Evolutionary conservation across 2,888 invertebrate species (phyloP).

Genomic region (Agrilus cyanescens): DNA sequence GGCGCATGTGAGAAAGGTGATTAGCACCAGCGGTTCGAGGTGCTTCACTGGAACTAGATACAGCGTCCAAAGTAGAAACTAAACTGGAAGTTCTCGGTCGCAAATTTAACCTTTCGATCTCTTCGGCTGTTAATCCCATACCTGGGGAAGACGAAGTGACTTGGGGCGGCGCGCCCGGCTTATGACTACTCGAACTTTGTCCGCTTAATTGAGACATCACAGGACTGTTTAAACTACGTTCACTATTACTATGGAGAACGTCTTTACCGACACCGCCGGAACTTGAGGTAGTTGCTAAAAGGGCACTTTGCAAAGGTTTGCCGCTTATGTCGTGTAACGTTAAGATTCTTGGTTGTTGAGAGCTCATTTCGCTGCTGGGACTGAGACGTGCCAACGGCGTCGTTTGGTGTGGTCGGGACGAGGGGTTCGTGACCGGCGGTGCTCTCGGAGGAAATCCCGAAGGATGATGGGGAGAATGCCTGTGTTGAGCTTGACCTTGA

Average conservation of each 20-base stretch:
- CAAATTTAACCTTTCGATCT: slow-evolving; percentile 81
- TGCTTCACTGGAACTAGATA: slow-evolving; percentile 81
- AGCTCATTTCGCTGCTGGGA: slow-evolving; percentile 83
- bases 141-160: slow-evolving; percentile 56
- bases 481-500: slow-evolving; percentile 53
- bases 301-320: slow-evolving; percentile 78
- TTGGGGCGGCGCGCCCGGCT: slow-evolving; percentile 54
- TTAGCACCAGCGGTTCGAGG: slow-evolving; percentile 55
- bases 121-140: slow-evolving; percentile 84
- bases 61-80: slow-evolving; percentile 84
- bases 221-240: slow-evolving; percentile 82
- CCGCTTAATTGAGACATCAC: slow-evolving; percentile 87
- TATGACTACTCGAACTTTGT: slow-evolving; percentile 71
- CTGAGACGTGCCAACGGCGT: slow-evolving; percentile 83
- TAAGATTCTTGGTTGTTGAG: slow-evolving; percentile 84
- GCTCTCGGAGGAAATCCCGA: slow-evolving; percentile 64
- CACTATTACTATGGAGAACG: slow-evolving; percentile 82
- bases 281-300: slow-evolving; percentile 79
- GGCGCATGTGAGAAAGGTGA: slow-evolving; percentile 59
- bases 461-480: slow-evolving; percentile 67
- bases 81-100: slow-evolving; percentile 81
- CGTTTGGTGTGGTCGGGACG: slow-evolving; percentile 69
- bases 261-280: slow-evolving; percentile 82
- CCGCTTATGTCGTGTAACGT: slow-evolving; percentile 89
- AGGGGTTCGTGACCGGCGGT: slow-evolving; percentile 58